phyloP scores from a whole-genome alignment of 2,888 invertebrate species.

The Nephrocerus scutellatus region DNA sequence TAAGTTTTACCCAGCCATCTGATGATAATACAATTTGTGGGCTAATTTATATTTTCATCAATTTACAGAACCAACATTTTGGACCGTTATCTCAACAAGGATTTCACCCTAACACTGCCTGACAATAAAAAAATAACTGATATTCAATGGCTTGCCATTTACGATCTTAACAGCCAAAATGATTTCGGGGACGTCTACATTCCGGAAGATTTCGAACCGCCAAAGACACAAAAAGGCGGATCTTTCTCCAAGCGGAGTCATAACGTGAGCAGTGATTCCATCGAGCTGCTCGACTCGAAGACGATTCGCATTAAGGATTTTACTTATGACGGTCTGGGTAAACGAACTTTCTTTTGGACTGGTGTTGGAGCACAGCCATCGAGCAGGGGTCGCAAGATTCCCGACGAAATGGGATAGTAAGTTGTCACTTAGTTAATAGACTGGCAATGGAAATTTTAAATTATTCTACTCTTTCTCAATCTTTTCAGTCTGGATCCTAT shows the following conservation, averaged over 20 bases:
- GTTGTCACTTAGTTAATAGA: conserved; percentile 41
- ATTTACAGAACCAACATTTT: conserved; percentile 69
- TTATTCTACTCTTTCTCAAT: conserved; percentile 1
- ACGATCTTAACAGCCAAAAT: conserved; percentile 79
- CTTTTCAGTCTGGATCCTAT: conserved; percentile 67
- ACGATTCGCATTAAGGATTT: conserved; percentile 71
- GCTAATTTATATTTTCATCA: neutral
- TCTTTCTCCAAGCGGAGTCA: conserved; percentile 56
- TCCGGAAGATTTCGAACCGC: conserved; percentile 85
- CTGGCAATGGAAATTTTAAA: neutral
- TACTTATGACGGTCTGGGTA: conserved; percentile 68
- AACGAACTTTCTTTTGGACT: conserved; percentile 77
- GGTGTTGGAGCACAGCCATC: conserved; percentile 84
- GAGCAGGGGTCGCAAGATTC: conserved; percentile 71
- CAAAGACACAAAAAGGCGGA: conserved; percentile 57
- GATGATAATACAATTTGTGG: neutral
- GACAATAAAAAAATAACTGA: conserved; percentile 80
- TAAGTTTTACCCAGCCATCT: conserved; percentile 44
- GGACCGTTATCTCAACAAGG: conserved; percentile 77
- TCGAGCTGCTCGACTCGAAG: conserved; percentile 73
- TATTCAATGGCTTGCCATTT: conserved; percentile 83
- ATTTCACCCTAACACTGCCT: conserved; percentile 72
- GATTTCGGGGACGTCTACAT: conserved; percentile 85
- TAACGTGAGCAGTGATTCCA: conserved; percentile 62
- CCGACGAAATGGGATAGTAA: conserved; percentile 90